Evolutionary conservation across 30 jellyfish, hydroid and myxozoan genomes (phyloP).

Genomic region (Turritopsis dohrnii): DNA sequence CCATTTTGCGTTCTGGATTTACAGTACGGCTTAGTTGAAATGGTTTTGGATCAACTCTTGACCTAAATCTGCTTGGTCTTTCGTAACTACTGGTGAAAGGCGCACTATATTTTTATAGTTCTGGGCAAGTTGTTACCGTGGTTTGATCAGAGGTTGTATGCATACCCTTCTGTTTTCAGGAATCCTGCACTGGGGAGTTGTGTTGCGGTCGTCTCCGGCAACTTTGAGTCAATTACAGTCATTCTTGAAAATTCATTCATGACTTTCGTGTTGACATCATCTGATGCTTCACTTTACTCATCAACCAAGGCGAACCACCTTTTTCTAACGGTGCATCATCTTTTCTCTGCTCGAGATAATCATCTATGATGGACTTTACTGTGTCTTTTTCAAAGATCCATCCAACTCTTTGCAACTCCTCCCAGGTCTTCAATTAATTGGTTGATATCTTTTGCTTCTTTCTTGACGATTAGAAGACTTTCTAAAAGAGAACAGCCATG

Average conservation of each 20-base stretch:
- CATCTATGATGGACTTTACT: neutral
- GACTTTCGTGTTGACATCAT: neutral
- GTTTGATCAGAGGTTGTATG: no score
- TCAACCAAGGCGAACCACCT: neutral
- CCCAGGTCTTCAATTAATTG: constrained; percentile 10
- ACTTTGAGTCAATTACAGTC: neutral
- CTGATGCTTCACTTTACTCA: neutral
- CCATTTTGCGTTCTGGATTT: neutral
- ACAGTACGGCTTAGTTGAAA: neutral
- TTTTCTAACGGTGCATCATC: constrained; percentile 7
- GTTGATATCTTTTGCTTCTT: constrained; percentile 11
- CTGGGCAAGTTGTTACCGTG: no score
- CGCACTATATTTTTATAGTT: no score
- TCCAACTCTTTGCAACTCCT: neutral
- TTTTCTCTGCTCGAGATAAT: neutral
- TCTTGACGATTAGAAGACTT: neutral
- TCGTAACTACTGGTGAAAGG: no score
- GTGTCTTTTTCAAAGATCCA: neutral
- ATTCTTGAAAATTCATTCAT: neutral
- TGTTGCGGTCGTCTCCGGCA: neutral
- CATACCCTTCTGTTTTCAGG: neutral
- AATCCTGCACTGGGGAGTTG: neutral
- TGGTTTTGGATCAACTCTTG: neutral
- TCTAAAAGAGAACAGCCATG: neutral
- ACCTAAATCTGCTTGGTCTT: neutral